phyloP scores from a whole-genome alignment of 2,888 invertebrate genomes.

The Bruchidius siliquastri region DNA sequence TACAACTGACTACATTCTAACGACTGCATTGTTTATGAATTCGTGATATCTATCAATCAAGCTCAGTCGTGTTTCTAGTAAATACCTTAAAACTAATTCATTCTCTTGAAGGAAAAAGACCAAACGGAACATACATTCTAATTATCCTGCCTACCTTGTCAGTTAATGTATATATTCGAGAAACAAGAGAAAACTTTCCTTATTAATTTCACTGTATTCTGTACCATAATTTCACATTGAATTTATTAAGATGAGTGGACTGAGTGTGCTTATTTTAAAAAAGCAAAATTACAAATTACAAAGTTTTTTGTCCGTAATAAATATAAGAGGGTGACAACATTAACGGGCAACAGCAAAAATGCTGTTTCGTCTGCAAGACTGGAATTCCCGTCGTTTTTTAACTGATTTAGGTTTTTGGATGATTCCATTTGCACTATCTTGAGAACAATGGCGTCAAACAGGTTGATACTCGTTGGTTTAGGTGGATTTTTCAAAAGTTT shows the following conservation, averaged over 20 bases:
- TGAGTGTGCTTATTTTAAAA: background rate
- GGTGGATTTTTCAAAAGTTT: too few species aligned
- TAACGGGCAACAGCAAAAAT: background rate
- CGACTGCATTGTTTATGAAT: too few species aligned
- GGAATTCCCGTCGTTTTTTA: background rate
- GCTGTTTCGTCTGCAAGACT: background rate
- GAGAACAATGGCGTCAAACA: too few species aligned
- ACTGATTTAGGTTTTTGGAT: background rate
- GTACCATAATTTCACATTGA: background rate
- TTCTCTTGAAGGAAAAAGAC: too few species aligned
- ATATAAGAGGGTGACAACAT: background rate
- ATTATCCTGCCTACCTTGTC: background rate
- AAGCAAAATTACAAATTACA: background rate
- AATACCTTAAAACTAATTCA: too few species aligned
- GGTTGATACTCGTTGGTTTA: too few species aligned
- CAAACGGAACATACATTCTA: background rate
- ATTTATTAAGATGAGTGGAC: background rate
- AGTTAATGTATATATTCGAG: background rate
- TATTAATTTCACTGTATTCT: background rate
- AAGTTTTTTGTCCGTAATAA: background rate
- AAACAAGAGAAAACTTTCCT: background rate
- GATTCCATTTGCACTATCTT: background rate
- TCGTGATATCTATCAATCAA: too few species aligned
- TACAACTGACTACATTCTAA: too few species aligned
- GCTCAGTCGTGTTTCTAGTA: too few species aligned